Conservation (phyloP, 2,797 vertebrate genomes). For the Thunnus albacares region DNA sequence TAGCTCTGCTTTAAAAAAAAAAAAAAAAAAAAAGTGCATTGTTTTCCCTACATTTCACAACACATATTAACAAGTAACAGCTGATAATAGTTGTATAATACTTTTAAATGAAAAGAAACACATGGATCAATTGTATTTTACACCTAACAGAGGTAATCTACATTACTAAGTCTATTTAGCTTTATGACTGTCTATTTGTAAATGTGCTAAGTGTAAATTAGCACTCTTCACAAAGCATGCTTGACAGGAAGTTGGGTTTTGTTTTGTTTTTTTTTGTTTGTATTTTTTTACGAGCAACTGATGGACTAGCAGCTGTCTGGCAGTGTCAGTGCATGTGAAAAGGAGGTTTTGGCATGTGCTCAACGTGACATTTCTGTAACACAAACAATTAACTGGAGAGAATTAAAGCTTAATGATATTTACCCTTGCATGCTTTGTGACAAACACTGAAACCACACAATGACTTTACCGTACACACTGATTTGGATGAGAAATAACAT, state of each 20-base stretch:
- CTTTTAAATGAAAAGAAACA: slow-evolving; percentile 26
- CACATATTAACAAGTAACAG: slow-evolving; percentile 54
- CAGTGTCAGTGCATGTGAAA: slow-evolving; percentile 67
- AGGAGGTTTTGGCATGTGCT: slow-evolving; percentile 64
- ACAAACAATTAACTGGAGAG: slow-evolving; percentile 42
- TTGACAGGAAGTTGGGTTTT: slow-evolving; percentile 30
- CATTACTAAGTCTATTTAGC: slow-evolving; percentile 42
- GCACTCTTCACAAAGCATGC: slow-evolving; percentile 66
- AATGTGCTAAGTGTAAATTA: slow-evolving; percentile 49
- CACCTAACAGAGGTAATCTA: slow-evolving; percentile 49
- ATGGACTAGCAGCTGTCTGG: slow-evolving; percentile 66
- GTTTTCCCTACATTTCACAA: slow-evolving; percentile 50
- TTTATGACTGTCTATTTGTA: slow-evolving; percentile 37
- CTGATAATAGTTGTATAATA: slow-evolving; percentile 34
- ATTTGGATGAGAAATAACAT: slow-evolving; percentile 44
- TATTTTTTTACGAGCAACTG: not conserved
- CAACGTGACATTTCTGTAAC: slow-evolving; percentile 28
- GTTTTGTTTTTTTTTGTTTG: not conserved
- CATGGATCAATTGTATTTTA: slow-evolving; percentile 9
- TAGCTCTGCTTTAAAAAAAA: not conserved
- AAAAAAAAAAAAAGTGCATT: slow-evolving; percentile 61
- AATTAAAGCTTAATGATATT: slow-evolving; percentile 54
- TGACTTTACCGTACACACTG: slow-evolving; percentile 47
- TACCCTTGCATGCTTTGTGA: slow-evolving; percentile 65
- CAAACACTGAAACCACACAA: slow-evolving; percentile 62